Conservation (phyloP, 2,113 vertebrate genomes). For the Ploceus nigricollis region DNA sequence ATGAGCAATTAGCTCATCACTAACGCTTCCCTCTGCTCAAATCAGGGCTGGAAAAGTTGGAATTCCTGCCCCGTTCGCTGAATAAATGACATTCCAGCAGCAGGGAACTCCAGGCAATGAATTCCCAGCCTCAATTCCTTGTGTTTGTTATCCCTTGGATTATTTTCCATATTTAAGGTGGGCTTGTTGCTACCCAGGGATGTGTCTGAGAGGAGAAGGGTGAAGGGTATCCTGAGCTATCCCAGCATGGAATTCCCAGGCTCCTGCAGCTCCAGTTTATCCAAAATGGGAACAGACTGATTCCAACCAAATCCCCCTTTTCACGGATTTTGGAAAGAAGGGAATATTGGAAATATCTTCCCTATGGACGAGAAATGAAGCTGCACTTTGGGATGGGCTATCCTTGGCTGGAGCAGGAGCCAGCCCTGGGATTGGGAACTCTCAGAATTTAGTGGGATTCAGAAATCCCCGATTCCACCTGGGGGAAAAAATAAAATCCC, state of each 20-base stretch:
- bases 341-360: neutral
- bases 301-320: neutral
- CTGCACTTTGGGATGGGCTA: neutral
- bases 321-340: neutral
- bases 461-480: neutral
- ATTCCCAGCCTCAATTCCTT: constrained; percentile 33
- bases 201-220: neutral
- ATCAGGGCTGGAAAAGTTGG: neutral
- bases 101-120: constrained; percentile 50
- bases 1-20: constrained; percentile 40
- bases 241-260: fast-evolving
- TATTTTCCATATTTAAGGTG: constrained; percentile 20
- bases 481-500: neutral
- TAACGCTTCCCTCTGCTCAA: neutral
- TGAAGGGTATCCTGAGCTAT: neutral
- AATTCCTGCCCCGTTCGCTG: neutral
- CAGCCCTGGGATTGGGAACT: fast-evolving
- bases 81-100: constrained; percentile 50
- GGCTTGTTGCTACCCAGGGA: constrained; percentile 4
- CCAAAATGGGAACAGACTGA: fast-evolving
- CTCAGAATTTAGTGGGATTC: neutral
- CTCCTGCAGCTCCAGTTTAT: neutral
- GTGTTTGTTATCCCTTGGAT: constrained; percentile 34
- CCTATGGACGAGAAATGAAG: fast-evolving
- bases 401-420: neutral